These are phyloP conservation scores for Erebia aethiops DNA, from an alignment of 2,888 invertebrate species.

Conservation along the genomic window DNA sequence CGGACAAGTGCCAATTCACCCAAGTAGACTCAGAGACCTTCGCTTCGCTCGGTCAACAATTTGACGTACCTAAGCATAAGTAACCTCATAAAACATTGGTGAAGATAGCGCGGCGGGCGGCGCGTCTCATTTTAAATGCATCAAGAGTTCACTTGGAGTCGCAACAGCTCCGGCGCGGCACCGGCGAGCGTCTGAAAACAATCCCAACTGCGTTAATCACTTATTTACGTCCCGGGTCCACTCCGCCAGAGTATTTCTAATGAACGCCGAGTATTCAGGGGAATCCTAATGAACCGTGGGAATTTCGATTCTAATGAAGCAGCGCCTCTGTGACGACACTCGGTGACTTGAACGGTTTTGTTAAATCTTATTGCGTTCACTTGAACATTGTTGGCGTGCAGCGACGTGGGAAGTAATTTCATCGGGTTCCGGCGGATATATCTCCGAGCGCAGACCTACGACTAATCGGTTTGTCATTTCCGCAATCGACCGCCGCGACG, in stretches of 20 bases:
- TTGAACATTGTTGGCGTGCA: slow-evolving; percentile 62
- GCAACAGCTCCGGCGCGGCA: slow-evolving; percentile 50
- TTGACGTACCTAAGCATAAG: not conserved
- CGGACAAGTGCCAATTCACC: no score
- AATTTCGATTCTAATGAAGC: slow-evolving; percentile 78
- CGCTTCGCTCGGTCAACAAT: no score
- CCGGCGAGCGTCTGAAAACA: slow-evolving; percentile 70
- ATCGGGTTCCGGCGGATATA: slow-evolving; percentile 75
- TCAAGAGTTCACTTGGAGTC: slow-evolving; percentile 68
- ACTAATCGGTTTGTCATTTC: slow-evolving; percentile 80
- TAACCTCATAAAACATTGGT: slow-evolving; percentile 64
- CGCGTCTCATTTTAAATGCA: slow-evolving; percentile 75
- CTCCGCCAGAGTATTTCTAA: slow-evolving; percentile 75
- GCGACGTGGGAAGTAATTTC: slow-evolving; percentile 72
- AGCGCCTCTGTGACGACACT: slow-evolving; percentile 46
- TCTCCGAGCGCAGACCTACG: slow-evolving; percentile 68
- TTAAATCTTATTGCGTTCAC: slow-evolving; percentile 63
- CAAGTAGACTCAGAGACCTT: no score
- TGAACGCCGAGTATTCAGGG: slow-evolving; percentile 74
- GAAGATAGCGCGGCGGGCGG: slow-evolving; percentile 35
- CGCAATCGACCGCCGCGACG: slow-evolving; percentile 69
- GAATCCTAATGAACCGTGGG: slow-evolving; percentile 80
- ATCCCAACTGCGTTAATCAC: slow-evolving; percentile 81
- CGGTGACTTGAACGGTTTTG: slow-evolving; percentile 50
- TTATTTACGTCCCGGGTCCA: slow-evolving; percentile 78